These are phyloP conservation scores for Staurois parvus DNA, from an alignment of 2,797 vertebrate species.

Conservation along the genomic window DNA sequence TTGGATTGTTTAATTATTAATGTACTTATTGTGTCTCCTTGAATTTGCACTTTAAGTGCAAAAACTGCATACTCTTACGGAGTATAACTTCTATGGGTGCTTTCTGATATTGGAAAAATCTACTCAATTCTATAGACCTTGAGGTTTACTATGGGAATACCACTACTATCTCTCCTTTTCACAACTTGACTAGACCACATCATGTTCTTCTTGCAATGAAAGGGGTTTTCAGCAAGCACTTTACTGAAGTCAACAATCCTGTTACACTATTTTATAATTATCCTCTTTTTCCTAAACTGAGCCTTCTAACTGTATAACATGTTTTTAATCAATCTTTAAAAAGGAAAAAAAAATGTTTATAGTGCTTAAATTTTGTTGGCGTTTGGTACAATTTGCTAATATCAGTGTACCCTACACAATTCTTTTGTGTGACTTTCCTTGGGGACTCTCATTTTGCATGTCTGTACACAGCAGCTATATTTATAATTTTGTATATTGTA, in stretches of 20 bases:
- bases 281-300: not conserved
- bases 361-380: not conserved
- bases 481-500: constrained; percentile 52
- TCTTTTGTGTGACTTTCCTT: not conserved
- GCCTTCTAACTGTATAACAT: constrained; percentile 1
- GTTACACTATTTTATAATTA: not conserved
- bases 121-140: not conserved
- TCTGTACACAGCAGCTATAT: constrained; percentile 13
- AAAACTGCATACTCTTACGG: too few species aligned
- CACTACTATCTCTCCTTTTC: not conserved
- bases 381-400: not conserved
- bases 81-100: not conserved
- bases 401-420: not conserved
- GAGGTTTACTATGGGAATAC: not conserved
- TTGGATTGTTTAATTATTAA: not conserved
- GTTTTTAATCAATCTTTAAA: not conserved
- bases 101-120: not conserved
- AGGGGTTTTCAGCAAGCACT: constrained; percentile 16
- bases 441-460: not conserved
- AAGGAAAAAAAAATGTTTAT: not conserved
- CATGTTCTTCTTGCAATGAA: not conserved
- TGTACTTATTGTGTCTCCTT: not conserved
- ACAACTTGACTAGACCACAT: not conserved
- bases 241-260: constrained; percentile 38
- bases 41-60: not conserved